Conservation (phyloP, 30 jellyfish, hydroid and myxozoan genomes). For the Nemopilema nomurai region DNA sequence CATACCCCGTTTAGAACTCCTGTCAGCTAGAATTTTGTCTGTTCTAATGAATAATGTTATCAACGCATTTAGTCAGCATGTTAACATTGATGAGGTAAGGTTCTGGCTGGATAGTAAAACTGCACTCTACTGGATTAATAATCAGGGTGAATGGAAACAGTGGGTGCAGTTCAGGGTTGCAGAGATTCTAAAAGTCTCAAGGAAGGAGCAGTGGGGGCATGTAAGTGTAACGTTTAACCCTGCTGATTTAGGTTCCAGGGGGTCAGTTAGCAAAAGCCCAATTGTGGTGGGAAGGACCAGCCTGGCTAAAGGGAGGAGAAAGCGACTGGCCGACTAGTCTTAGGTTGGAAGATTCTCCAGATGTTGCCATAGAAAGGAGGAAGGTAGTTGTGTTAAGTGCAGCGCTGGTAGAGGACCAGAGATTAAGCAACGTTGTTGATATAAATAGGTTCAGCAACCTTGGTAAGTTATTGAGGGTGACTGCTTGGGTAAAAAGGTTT, state of each 20-base stretch:
- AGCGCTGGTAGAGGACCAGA: not conserved
- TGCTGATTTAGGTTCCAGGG: constrained; percentile 53
- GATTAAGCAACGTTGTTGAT: constrained; percentile 2
- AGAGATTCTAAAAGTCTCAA: constrained; percentile 15
- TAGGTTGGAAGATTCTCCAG: not conserved
- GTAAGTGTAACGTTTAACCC: constrained; percentile 29
- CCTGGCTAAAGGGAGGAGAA: constrained; percentile 18
- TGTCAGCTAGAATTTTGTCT: constrained; percentile 45
- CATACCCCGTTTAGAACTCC: constrained; percentile 34
- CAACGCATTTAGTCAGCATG: constrained; percentile 7
- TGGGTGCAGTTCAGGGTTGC: constrained; percentile 41
- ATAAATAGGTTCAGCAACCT: constrained; percentile 9
- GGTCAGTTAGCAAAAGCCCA: not conserved
- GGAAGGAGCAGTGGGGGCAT: constrained; percentile 35
- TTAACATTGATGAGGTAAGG: constrained; percentile 22
- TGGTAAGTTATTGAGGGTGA: not conserved
- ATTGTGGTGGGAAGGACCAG: constrained; percentile 58
- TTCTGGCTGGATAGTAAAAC: constrained; percentile 54
- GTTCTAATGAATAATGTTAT: not conserved
- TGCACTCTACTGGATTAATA: constrained; percentile 28
- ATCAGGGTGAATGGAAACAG: constrained; percentile 52
- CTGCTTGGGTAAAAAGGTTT: not conserved
- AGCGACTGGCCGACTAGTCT: constrained; percentile 9
- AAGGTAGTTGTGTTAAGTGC: not conserved
- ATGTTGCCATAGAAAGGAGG: not conserved